Percentiles rank a stretch among this genome's conserved stretches.
These are phyloP conservation scores for Zoanthus sociatus DNA, from an alignment of 92 coral and sea anemone species.

Conservation along the genomic window DNA sequence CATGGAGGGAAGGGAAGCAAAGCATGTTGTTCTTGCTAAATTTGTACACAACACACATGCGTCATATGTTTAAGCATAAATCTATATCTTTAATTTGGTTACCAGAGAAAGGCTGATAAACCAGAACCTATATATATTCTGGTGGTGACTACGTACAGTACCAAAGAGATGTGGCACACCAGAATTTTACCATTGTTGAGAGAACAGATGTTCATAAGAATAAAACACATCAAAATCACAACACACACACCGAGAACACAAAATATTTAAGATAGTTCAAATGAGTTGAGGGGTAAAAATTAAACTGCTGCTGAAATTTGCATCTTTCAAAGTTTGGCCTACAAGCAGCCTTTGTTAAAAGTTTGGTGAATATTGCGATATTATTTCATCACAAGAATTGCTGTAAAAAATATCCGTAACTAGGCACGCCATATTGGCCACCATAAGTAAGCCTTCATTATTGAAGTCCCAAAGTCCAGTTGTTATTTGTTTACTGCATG, in stretches of 20 bases:
- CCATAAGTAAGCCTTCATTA: conserved; percentile 18
- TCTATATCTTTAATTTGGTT: too few relatives aligned
- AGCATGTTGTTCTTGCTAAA: neutral
- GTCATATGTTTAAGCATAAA: too few relatives aligned
- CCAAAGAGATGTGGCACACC: neutral
- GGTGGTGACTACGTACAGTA: neutral
- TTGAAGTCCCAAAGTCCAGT: conserved; percentile 14
- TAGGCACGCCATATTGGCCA: conserved; percentile 4
- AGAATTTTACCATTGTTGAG: neutral
- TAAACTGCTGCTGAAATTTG: conserved; percentile 1
- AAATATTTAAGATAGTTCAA: conserved; percentile 2
- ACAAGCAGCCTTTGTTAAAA: conserved; percentile 8
- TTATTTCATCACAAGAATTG: conserved; percentile 10
- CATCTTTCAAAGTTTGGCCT: neutral
- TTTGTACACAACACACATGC: too few relatives aligned
- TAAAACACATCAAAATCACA: too few relatives aligned
- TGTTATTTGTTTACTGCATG: neutral
- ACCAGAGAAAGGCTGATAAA: neutral
- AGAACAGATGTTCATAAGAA: neutral
- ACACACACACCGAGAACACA: too few relatives aligned
- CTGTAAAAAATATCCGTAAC: neutral
- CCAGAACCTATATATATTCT: neutral
- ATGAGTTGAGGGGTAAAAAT: conserved; percentile 13
- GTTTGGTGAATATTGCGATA: neutral
- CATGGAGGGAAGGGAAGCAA: conserved; percentile 11